Percentiles rank a stretch among this genome's conserved stretches.
Conservation (phyloP, 2,888 invertebrate species). For the Meteorus cinctellus region DNA sequence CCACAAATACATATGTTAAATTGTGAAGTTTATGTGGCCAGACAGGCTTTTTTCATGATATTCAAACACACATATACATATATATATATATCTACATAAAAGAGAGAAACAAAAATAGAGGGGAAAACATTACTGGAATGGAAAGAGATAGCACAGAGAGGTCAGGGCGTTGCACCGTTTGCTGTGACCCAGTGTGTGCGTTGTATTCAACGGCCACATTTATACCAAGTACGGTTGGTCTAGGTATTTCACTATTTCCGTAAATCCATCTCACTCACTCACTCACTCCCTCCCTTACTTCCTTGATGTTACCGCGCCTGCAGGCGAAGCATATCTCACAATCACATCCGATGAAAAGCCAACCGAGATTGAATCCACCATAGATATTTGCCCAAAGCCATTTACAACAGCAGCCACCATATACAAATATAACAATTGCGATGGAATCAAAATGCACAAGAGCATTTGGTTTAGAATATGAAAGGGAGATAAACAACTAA, state of each 20-base stretch:
- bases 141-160: conserved; percentile 43
- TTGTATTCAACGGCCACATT: not conserved
- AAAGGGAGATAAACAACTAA: not conserved
- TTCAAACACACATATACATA: too few relatives aligned
- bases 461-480: not conserved
- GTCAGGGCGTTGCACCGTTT: conserved; percentile 67
- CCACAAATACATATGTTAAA: not conserved
- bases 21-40: conserved; percentile 12
- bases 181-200: conserved; percentile 64
- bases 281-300: not conserved
- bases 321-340: not conserved
- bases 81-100: not conserved
- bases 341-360: not conserved
- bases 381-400: not conserved
- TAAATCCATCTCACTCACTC: conserved; percentile 26
- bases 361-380: not conserved
- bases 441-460: conserved; percentile 1
- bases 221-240: conserved; percentile 11
- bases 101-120: conserved; percentile 39
- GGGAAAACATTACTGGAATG: conserved; percentile 28
- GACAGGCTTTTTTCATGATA: conserved; percentile 7
- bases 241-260: conserved; percentile 25
- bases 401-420: not conserved
- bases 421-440: not conserved
- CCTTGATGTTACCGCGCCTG: not conserved